phyloP scores from a whole-genome alignment of 2,113 vertebrate species.

The Amazona guildingii region DNA sequence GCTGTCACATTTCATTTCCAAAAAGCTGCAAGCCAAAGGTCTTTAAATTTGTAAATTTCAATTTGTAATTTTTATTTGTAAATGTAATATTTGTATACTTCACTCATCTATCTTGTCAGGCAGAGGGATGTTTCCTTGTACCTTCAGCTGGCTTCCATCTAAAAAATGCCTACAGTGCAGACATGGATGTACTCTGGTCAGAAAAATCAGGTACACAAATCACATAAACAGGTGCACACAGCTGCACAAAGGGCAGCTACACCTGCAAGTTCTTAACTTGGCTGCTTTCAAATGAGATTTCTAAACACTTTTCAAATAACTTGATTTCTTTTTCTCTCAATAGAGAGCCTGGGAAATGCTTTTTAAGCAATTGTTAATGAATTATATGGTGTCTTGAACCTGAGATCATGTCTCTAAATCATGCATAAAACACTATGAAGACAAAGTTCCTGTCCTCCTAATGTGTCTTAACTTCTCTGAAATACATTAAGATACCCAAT shows the following conservation, averaged over 20 bases:
- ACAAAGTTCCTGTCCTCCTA: background rate
- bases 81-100: background rate
- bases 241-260: background rate
- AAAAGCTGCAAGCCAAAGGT: background rate
- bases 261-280: background rate
- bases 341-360: background rate
- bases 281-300: background rate
- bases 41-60: background rate
- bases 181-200: accelerated
- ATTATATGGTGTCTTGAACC: background rate
- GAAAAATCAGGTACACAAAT: background rate
- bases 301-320: background rate
- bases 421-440: background rate
- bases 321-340: background rate
- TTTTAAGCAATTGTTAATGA: background rate
- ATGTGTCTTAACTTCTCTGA: background rate
- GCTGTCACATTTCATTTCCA: background rate
- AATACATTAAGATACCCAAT: background rate
- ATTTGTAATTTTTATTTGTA: background rate
- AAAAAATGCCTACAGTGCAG: background rate
- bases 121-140: background rate
- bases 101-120: background rate
- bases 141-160: background rate
- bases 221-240: background rate
- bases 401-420: constrained; percentile 14